A percentile compares a stretch with the other conserved stretches of the same genome.
These are phyloP conservation scores for Drosophila hawaiiensis DNA, from an alignment of 2,888 invertebrate genomes.

Conservation along the genomic window DNA sequence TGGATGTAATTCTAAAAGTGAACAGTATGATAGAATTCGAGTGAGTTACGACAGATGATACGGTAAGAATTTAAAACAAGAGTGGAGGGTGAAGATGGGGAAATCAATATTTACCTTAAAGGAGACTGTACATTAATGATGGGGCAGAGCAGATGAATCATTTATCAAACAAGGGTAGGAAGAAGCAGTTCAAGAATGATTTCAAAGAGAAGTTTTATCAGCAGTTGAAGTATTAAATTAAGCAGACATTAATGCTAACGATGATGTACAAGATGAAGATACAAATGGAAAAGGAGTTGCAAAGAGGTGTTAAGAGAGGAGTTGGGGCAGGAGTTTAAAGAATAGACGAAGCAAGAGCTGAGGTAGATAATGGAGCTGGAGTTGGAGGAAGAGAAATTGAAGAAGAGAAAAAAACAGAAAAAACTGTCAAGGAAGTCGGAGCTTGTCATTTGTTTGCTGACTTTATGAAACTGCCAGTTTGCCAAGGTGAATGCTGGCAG, in stretches of 20 bases:
- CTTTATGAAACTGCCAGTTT: constrained; percentile 64
- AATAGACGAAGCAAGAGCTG: not conserved
- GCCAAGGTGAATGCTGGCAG: constrained; percentile 21
- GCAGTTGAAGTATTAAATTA: not conserved
- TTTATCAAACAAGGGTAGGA: not conserved
- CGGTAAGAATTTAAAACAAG: not conserved
- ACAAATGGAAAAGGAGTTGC: not conserved
- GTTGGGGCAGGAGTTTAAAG: not conserved
- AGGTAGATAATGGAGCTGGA: not conserved
- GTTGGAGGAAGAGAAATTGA: not conserved
- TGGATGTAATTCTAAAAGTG: not conserved
- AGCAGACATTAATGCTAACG: not conserved
- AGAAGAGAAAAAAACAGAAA: not conserved
- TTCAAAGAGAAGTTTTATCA: not conserved
- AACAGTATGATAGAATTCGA: not conserved
- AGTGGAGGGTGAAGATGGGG: not conserved
- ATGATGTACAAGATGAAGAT: not conserved
- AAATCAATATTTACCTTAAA: not conserved
- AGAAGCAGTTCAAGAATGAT: not conserved
- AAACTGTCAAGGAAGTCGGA: constrained; percentile 35
- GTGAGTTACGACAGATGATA: not conserved
- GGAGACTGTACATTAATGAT: not conserved
- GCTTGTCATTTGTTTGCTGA: constrained; percentile 77
- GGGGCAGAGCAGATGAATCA: not conserved
- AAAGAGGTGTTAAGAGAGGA: not conserved